Evolutionary conservation across 2,113 vertebrate genomes (phyloP), one percentile per base, ranked within the genome.

Genomic region (Columba janthina): DNA sequence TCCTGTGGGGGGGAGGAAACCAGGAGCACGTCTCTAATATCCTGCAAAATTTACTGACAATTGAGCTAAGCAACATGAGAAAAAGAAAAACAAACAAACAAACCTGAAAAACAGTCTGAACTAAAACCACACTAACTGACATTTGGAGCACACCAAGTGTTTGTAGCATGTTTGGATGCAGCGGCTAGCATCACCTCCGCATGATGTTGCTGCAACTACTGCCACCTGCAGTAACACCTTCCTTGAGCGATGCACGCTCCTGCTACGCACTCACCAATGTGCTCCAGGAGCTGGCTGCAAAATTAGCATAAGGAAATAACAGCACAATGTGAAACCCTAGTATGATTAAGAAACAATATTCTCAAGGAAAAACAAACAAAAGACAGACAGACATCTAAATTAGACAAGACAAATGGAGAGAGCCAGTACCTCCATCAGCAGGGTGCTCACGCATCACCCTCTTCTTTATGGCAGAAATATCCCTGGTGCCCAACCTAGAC

Each of bases 171-270:
- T 53, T 4, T 18, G 32, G 60, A 56, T 1, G 20, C 54, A 50
- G 72, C 2, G 1, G 57, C 19, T 15, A 10, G 22, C 3, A 5
- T 20, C 64, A 50, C 17, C 77, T 40, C 53, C 28, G 36, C 22
- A 1, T 9, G 60, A 50, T 29, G 65, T 26, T 26, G 40, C 74
- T 28, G 31, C 50, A 61, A 15, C 24, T 8, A 24, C 2, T 61
- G 69, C 38, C 38, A 51, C 58, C 73, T 17, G 50, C 69, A 77
- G 81, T 1, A 10, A 64, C 13, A 0, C 60, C 44, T 38, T 32
- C 48, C 56, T 42, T 0, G 1, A 50, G 72, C 5, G 1, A 62
- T 0, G 1, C 5, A 1, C 1, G 1, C 1, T 44, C 71, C 28
- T 46, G 36, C 74, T 10, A 8, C 4, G 2, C 4, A 11, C 10